Evolutionary conservation across 2,888 invertebrate genomes (phyloP), one percentile per base, ranked within the genome.

Genomic region (Eupithecia exiguata): DNA sequence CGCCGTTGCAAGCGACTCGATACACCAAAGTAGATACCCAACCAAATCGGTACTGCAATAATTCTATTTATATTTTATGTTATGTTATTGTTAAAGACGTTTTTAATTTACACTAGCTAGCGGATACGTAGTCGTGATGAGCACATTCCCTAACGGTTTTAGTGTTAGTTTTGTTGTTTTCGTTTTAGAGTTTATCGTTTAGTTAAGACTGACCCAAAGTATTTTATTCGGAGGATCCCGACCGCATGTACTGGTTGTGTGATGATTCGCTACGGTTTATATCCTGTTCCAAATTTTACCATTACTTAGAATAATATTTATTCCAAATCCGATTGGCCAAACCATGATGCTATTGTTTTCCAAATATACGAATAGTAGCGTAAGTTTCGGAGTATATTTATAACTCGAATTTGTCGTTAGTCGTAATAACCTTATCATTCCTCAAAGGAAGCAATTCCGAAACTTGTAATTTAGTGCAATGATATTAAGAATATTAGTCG

Each of bases 1-100:
- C 46, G n/a, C 46, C 46, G 2, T 2, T 7, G 46, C 46, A 40
- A 40, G 46, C 46, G 73, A 67, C 69, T 74, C 69, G 70, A 49
- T 46, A 91, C 84, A 92, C 94, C 94, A 94, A 94, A 94, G 94
- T 92, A 90, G 91, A 91, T 86, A 90, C 91, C 93, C 84, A 87
- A 94, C 94, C 94, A 94, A 94, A 94, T 90, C 93, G 92, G 91
- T 92, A 87, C 93, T 92, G 94, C 94, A 92, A 94, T 94, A 91
- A 90, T 89, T 86, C 86, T 87, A 89, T 91, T 93, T 91, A 91
- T 92, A 90, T 87, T 89, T 90, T 89, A 86, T 72, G 74, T 79
- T 78, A 86, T 87, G 87, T 87, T 84, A 61, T 90, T 89, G 91
- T 92, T 92, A 88, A 89, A 87, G 87, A 91, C 87, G 85, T 90